Evolutionary conservation across 2,113 vertebrate species (phyloP).

Genomic region (Cinclus mexicanus): DNA sequence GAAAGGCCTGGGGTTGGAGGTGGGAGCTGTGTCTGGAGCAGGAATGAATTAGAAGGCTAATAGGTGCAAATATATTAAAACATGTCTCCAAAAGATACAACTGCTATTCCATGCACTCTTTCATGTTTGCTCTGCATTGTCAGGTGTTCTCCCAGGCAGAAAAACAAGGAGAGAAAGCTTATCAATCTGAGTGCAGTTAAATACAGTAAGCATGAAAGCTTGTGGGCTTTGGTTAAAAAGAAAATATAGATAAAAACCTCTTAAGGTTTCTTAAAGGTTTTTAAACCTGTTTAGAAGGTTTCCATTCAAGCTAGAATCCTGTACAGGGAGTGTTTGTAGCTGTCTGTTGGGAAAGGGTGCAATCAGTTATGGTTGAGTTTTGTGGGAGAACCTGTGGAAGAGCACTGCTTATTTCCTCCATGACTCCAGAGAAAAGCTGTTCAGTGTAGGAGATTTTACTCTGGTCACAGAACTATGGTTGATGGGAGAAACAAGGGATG

Average conservation of each 20-base stretch:
- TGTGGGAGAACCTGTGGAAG: not conserved
- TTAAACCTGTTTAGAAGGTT: slow-evolving; percentile 40
- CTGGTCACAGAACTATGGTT: not conserved
- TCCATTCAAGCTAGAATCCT: slow-evolving; percentile 40
- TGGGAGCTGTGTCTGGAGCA: not conserved
- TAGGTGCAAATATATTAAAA: slow-evolving; percentile 2
- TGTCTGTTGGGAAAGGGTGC: slow-evolving; percentile 23
- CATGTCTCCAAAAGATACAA: not conserved
- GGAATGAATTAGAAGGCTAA: not conserved
- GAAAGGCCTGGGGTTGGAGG: not conserved
- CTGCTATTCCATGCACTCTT: not conserved
- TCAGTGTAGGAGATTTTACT: not conserved
- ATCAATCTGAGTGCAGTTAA: slow-evolving; percentile 39
- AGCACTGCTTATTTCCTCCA: not conserved
- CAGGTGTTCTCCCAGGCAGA: not conserved
- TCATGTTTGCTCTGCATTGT: not conserved
- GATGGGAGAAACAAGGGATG: not conserved
- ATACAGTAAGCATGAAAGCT: slow-evolving; percentile 29
- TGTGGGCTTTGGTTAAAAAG: slow-evolving; percentile 45
- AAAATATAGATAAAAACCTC: slow-evolving; percentile 55
- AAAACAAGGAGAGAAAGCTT: slow-evolving; percentile 29
- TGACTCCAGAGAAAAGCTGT: not conserved
- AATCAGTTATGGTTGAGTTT: not conserved
- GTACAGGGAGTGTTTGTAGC: slow-evolving; percentile 4
- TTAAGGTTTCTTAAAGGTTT: not conserved